Evolutionary conservation across 1,140 invertebrate species (phyloP), one percentile per base, ranked within the genome.

Genomic region (Drosophila erecta): DNA sequence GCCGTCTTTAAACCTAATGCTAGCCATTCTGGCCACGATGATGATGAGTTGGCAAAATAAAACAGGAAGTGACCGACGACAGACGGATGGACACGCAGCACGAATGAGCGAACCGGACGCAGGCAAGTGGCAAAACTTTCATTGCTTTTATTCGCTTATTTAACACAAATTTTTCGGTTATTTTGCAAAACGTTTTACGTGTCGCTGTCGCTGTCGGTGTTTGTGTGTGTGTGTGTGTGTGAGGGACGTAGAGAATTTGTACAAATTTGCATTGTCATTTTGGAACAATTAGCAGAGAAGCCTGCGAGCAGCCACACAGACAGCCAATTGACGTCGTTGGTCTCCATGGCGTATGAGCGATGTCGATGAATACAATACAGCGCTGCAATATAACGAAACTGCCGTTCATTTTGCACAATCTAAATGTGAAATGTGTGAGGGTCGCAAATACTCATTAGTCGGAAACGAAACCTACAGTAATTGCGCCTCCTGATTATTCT

Each of bases 61-160:
- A 67, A 61, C 69, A 61, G 69, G 62, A 81, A 86, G 62, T 79
- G 73, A 64, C 76, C 57, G 47, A 44, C 57, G 59, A 57, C 43
- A n/a, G 64, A 53, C 65, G 47, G 66, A 65, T 47, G 60, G 53
- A 59, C 65, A 70, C 53, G 53, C 38, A 35, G 46, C 27, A 53
- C 41, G 37, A 56, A 47, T 57, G 30, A 57, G 44, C 30, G 46
- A 35, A 47, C 40, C 61, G 74, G 71, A 76, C 61, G 76, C 53
- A 69, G 81, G 67, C 67, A 81, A 87, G 78, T 87, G 83, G 78
- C 78, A 50, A 78, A 87, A 85, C 70, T 79, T 86, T 83, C 83
- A 83, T 79, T 87, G 75, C 75, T 87, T 86, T 87, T 76, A 87
- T 83, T 59, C 84, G 84, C 84, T 83, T 89, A 86, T 86, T 86